Percentiles rank a stretch among this genome's conserved stretches.
These are phyloP conservation scores for Hydrolagus affinis DNA, from an alignment of 2,113 vertebrate species.

Conservation along the genomic window DNA sequence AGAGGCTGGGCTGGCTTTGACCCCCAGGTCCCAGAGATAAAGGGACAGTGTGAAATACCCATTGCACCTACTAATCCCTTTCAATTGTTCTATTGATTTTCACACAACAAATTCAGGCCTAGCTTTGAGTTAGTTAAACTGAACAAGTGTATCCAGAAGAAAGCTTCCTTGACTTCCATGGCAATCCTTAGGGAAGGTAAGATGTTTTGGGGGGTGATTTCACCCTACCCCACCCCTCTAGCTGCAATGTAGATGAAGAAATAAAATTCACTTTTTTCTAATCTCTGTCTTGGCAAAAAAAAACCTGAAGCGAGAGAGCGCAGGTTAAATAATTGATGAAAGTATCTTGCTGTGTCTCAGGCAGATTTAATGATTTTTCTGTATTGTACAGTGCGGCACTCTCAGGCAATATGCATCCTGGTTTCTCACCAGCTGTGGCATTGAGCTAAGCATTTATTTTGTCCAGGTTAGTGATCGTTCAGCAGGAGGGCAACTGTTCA, in stretches of 20 bases:
- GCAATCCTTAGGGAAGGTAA: neutral
- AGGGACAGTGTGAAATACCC: slow-evolving; percentile 10
- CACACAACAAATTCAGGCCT: neutral
- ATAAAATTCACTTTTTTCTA: neutral
- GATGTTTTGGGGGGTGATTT: neutral
- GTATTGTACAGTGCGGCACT: neutral
- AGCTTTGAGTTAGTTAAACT: neutral
- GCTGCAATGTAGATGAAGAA: neutral
- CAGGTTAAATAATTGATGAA: neutral
- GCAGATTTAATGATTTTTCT: neutral
- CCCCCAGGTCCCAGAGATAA: neutral
- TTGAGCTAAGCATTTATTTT: neutral
- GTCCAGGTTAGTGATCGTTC: neutral
- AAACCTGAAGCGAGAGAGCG: neutral
- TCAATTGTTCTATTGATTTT: neutral
- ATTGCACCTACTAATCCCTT: slow-evolving; percentile 8
- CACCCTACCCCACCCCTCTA: too few species aligned
- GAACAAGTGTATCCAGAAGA: neutral
- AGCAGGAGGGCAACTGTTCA: neutral
- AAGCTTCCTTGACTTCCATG: neutral
- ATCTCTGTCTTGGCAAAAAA: neutral
- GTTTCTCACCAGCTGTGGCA: neutral
- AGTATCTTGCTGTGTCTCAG: neutral
- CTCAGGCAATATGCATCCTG: neutral
- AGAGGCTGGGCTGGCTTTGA: neutral